Percentiles rank a stretch among this genome's conserved stretches.
These are phyloP conservation scores for Oscarella lobularis DNA, from an alignment of 37 sponge, comb jelly and placozoan genomes.

Conservation along the genomic window DNA sequence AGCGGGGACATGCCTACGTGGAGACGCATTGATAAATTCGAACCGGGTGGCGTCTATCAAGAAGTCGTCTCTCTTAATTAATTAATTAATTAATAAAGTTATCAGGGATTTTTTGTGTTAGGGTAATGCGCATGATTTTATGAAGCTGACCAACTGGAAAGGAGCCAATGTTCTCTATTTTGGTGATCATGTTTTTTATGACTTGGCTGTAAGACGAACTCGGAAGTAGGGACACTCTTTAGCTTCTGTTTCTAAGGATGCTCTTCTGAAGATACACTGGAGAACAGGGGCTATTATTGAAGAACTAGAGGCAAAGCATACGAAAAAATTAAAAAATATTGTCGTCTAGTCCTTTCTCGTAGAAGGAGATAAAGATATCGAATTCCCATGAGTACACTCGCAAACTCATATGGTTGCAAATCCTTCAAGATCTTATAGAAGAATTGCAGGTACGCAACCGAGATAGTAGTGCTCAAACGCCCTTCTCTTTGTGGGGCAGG, in stretches of 20 bases:
- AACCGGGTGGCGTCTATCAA: constrained; percentile 39
- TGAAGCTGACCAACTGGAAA: constrained; percentile 66
- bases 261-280: constrained; percentile 71
- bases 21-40: constrained; percentile 34
- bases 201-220: constrained; percentile 61
- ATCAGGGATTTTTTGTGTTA: constrained; percentile 1
- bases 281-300: constrained; percentile 90
- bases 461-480: too few relatives aligned
- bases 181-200: constrained; percentile 94
- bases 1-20: constrained; percentile 30
- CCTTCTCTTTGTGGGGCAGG: too few relatives aligned
- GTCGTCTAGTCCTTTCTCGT: background rate
- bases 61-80: constrained; percentile 13
- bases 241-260: constrained; percentile 39
- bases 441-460: constrained; percentile 36
- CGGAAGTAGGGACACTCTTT: background rate
- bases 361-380: constrained; percentile 39
- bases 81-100: background rate
- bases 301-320: constrained; percentile 78
- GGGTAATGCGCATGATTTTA: constrained; percentile 74
- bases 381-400: constrained; percentile 26
- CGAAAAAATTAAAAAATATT: too few relatives aligned
- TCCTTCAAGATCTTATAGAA: constrained; percentile 42
- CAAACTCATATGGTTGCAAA: constrained; percentile 26
- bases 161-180: constrained; percentile 73